Base-by-base conservation (phyloP, 2,113 vertebrate species). In the Myocastor coypus region DNA sequence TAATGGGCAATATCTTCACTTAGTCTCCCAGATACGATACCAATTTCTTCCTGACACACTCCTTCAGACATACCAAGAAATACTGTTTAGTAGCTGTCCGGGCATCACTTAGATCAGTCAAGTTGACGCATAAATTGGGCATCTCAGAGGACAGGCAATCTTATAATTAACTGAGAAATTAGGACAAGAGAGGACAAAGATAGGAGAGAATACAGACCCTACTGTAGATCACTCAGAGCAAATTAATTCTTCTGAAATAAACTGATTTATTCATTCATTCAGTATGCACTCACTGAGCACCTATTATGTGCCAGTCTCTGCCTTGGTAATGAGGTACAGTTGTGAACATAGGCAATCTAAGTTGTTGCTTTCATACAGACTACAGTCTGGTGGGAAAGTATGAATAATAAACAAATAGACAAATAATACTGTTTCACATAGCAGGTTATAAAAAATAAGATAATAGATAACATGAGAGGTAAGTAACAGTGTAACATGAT, bases 261-360 rank as follows among this genome's bases (percentile, higher is more conserved):
- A 75, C 24, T 28, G 26, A 16, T 83, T 85, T 50, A 52, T 61
- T 84, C 22, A 42, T 78, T 86, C 26, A 82, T 32, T 66, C 30
- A 68, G 24, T 40, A 16, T n/a, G 3, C 34, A 17, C 78, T 94
- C 61, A 61, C 2, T 83, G 66, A 83, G 11, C 66, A 52, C 55
- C 61, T 91, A 66, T 24, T 19, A 16, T 77, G 22, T 28, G 28
- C 3, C 13, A 59, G 59, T 69, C 34, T 30, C 26, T 42, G 52
- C 26, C n/a, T 68, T 37, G 13, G 24, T 59, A n/a, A 32, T 40
- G 16, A 4, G 52, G 71, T 66, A 73, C 52, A 83, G 59, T 66
- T 96, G 61, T 89, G 59, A 85, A 64, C 22, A 66, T 42, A 69
- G 89, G 83, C 52, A 69, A 30, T 52, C 42, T 26, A 82, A 93